Conservation (phyloP, 2,113 vertebrate species). For the Daboia siamensis region DNA sequence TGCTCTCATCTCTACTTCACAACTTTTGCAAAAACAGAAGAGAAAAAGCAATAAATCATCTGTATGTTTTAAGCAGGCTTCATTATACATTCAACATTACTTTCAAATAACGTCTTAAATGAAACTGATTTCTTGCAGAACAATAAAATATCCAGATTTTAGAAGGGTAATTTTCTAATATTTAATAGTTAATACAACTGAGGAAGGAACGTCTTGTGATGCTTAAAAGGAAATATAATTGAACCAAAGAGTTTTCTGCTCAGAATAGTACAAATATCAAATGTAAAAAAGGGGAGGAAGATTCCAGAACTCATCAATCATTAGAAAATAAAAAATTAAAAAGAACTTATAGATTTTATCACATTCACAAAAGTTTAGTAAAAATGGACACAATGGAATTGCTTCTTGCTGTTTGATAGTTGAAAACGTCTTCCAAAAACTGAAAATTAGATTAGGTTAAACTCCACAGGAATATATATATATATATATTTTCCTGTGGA, state of each 20-base stretch:
- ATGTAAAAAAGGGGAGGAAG: neutral
- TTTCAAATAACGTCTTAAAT: conserved; percentile 32
- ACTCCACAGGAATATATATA: neutral
- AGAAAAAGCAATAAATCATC: neutral
- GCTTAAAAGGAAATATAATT: conserved; percentile 9
- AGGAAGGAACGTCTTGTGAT: neutral
- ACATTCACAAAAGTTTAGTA: neutral
- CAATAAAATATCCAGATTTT: conserved; percentile 29
- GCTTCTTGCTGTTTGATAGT: fast-evolving
- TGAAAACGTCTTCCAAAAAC: conserved; percentile 12
- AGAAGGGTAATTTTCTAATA: conserved; percentile 23
- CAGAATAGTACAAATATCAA: conserved; percentile 13
- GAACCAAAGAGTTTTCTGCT: neutral
- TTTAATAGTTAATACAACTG: neutral
- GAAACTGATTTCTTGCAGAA: conserved; percentile 28
- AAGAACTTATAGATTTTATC: neutral
- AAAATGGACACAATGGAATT: neutral
- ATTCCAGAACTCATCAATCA: neutral
- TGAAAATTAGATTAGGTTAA: neutral
- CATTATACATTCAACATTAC: neutral
- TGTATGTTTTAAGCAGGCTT: neutral
- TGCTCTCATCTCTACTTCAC: neutral
- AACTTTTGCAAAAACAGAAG: conserved; percentile 13
- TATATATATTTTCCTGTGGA: no score
- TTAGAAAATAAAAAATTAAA: neutral